Evolutionary conservation across 1,140 invertebrate species (phyloP).

Genomic region (Arion vulgaris): DNA sequence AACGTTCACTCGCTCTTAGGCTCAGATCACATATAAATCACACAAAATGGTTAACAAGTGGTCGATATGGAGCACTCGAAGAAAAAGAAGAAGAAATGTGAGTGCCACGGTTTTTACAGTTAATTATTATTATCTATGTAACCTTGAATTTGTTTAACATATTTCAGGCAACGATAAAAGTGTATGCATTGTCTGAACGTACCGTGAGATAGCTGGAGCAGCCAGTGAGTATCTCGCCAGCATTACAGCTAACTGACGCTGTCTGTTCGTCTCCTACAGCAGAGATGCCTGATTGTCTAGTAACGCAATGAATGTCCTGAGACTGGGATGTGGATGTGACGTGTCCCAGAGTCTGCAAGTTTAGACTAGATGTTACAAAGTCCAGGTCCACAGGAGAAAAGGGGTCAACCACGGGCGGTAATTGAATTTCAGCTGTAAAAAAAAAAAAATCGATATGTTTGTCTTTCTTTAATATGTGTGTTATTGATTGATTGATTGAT

Average conservation of each 20-base stretch:
- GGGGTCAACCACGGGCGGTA: not conserved
- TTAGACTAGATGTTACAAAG: not conserved
- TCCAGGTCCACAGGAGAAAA: not conserved
- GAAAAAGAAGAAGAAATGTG: no score
- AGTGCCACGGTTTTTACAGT: no score
- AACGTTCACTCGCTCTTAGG: no score
- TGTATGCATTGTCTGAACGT: not conserved
- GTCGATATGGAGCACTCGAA: no score
- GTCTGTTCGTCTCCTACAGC: not conserved
- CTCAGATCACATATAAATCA: no score
- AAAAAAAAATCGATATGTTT: no score
- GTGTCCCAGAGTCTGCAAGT: constrained; percentile 5
- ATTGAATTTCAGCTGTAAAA: not conserved
- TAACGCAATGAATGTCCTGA: not conserved
- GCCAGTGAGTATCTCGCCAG: constrained; percentile 3
- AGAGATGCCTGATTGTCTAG: not conserved
- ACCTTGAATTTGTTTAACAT: no score
- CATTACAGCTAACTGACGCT: not conserved
- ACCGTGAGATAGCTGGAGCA: constrained; percentile 10
- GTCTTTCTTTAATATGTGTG: no score
- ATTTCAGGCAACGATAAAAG: no score
- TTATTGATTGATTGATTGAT: no score
- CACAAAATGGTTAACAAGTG: no score
- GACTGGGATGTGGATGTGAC: not conserved
- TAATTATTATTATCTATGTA: no score